These are phyloP conservation scores for Garrulus glandarius DNA, from an alignment of 2,797 vertebrate genomes.

Conservation along the genomic window DNA sequence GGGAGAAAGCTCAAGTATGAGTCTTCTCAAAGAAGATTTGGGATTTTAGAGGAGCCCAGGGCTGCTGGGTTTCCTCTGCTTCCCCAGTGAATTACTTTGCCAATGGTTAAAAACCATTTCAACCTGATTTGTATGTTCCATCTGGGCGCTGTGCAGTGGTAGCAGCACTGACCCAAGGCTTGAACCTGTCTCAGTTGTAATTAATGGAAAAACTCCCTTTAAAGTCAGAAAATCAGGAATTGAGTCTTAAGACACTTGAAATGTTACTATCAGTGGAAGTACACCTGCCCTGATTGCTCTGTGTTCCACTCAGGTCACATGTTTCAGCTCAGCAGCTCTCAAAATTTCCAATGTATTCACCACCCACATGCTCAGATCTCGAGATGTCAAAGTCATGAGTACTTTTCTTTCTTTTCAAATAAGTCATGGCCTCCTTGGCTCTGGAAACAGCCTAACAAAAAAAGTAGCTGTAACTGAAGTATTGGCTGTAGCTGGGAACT, in stretches of 20 bases:
- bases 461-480: neutral
- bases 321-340: constrained; percentile 19
- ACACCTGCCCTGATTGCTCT: neutral
- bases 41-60: neutral
- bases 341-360: neutral
- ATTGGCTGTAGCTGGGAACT: neutral
- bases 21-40: neutral
- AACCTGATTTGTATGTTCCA: neutral
- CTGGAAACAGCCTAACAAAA: neutral
- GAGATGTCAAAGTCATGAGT: neutral
- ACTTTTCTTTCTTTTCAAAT: neutral
- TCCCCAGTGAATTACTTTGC: neutral
- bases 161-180: neutral
- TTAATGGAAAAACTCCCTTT: neutral
- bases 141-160: neutral
- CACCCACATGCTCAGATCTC: constrained; percentile 3
- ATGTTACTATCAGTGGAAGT: neutral
- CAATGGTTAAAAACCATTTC: neutral
- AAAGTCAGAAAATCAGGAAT: neutral
- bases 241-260: neutral
- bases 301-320: neutral
- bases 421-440: neutral
- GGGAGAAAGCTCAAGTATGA: neutral
- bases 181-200: neutral
- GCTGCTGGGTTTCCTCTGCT: neutral